These are phyloP conservation scores for Drosophila virilis DNA, from an alignment of 1,140 invertebrate genomes.

Conservation along the genomic window DNA sequence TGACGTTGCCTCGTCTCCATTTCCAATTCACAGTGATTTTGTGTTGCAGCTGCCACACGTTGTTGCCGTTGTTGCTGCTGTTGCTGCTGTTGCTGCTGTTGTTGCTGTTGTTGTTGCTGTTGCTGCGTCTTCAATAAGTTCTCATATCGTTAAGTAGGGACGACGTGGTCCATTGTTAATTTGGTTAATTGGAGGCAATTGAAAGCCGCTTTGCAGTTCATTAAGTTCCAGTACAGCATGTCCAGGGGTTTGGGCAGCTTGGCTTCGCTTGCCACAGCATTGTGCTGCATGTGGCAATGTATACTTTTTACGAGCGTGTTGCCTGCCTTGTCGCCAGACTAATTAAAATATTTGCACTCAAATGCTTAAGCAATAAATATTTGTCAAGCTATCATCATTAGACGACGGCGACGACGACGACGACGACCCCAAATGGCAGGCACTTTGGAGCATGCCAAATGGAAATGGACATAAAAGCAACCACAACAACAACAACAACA, in stretches of 20 bases:
- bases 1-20: neutral
- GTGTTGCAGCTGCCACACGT: constrained; percentile 30
- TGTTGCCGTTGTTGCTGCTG: constrained; percentile 34
- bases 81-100: too few species aligned
- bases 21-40: constrained; percentile 20
- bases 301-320: constrained; percentile 31
- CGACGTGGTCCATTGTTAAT: constrained; percentile 67
- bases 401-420: constrained; percentile 25
- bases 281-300: constrained; percentile 25
- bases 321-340: constrained; percentile 66
- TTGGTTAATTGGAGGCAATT: constrained; percentile 81
- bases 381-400: constrained; percentile 81
- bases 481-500: constrained; percentile 6
- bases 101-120: constrained; percentile 8
- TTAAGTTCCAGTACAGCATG: constrained; percentile 61
- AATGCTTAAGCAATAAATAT: constrained; percentile 81
- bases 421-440: constrained; percentile 40
- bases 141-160: constrained; percentile 40
- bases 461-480: constrained; percentile 32
- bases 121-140: constrained; percentile 40
- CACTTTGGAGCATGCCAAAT: constrained; percentile 24
- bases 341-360: constrained; percentile 82
- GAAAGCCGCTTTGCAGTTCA: constrained; percentile 81
- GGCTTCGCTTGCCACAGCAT: neutral
- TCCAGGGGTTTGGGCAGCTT: neutral